These are phyloP conservation scores for Drosophila maculinotata DNA, from an alignment of 2,888 invertebrate genomes.

Conservation along the genomic window DNA sequence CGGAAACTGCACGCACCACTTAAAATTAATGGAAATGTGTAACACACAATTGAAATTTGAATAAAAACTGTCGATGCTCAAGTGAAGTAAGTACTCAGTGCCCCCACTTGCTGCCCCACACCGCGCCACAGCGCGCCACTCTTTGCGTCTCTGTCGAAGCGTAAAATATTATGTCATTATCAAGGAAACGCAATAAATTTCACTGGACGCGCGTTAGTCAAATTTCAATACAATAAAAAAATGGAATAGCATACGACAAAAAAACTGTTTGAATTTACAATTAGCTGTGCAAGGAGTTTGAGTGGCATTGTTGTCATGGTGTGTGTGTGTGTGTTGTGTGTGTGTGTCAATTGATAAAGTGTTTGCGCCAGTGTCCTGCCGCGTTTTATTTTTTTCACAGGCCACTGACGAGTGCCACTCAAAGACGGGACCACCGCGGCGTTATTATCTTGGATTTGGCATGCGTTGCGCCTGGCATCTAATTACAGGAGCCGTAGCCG, in stretches of 20 bases:
- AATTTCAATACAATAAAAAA: conserved; percentile 62
- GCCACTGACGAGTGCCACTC: conserved; percentile 75
- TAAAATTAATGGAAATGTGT: conserved; percentile 81
- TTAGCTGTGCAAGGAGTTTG: conserved; percentile 64
- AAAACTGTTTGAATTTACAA: conserved; percentile 76
- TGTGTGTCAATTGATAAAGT: conserved; percentile 73
- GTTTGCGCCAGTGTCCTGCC: conserved; percentile 70
- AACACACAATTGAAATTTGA: conserved; percentile 66
- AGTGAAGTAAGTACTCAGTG: conserved; percentile 40
- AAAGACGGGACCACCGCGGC: conserved; percentile 71
- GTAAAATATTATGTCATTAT: conserved; percentile 83
- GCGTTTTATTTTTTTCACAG: conserved; percentile 60
- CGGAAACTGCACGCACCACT: conserved; percentile 61
- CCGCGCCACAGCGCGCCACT: not conserved
- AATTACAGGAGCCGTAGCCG: conserved; percentile 67
- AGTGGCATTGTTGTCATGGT: conserved; percentile 66
- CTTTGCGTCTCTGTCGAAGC: conserved; percentile 69
- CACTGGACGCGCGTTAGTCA: conserved; percentile 67
- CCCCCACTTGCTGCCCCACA: conserved; percentile 16
- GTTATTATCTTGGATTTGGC: conserved; percentile 76
- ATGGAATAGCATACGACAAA: conserved; percentile 27
- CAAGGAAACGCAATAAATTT: conserved; percentile 77
- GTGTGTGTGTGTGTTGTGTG: conserved; percentile 40
- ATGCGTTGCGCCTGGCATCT: conserved; percentile 73
- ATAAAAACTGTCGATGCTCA: conserved; percentile 64